Percentiles rank a stretch among this genome's conserved stretches.
Evolutionary conservation across 2,797 vertebrate genomes (phyloP).

Genomic region (Xenops minutus): DNA sequence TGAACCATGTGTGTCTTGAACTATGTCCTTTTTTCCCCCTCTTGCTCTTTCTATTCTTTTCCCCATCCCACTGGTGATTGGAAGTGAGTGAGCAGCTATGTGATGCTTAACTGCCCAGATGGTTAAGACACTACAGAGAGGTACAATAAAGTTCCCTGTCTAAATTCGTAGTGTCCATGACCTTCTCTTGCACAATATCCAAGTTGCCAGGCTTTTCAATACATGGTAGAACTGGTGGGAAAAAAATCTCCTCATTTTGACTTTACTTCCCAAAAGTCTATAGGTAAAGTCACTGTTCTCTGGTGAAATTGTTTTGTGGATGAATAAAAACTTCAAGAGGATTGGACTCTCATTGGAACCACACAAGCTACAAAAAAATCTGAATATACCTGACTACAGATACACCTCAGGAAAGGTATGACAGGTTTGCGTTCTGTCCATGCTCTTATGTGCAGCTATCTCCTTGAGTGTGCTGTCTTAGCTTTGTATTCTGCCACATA

Average conservation of each 20-base stretch:
- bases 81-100: neutral
- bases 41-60: neutral
- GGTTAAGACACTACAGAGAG: neutral
- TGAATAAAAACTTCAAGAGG: neutral
- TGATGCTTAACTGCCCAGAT: neutral
- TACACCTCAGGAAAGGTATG: neutral
- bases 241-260: neutral
- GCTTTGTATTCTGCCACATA: fast-evolving
- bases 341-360: neutral
- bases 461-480: neutral
- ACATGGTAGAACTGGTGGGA: neutral
- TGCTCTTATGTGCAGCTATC: neutral
- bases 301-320: neutral
- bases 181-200: neutral
- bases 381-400: neutral
- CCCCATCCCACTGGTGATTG: fast-evolving
- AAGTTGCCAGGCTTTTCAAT: neutral
- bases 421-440: neutral
- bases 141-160: neutral
- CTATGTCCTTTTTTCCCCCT: neutral
- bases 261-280: neutral
- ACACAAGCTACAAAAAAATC: neutral
- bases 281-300: neutral
- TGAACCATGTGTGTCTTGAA: neutral
- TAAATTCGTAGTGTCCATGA: neutral